Evolutionary conservation across 2,113 vertebrate species (phyloP).

Genomic region (Antennarius striatus): DNA sequence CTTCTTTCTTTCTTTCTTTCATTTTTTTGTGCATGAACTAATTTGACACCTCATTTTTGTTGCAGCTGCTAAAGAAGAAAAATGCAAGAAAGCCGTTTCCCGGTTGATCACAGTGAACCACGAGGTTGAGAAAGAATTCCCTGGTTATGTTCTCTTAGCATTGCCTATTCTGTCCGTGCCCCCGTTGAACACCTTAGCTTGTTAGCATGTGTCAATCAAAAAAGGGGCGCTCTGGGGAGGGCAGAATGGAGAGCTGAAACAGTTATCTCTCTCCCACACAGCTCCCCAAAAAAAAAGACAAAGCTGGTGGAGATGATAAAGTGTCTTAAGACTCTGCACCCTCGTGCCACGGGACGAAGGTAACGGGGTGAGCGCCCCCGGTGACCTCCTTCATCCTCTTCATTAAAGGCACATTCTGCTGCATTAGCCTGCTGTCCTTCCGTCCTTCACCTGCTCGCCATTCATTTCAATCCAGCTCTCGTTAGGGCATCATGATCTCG

Average conservation of each 20-base stretch:
- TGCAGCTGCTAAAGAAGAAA: slow-evolving; percentile 14
- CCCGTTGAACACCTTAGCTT: slow-evolving; percentile 66
- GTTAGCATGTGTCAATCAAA: slow-evolving; percentile 81
- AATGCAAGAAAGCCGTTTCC: slow-evolving; percentile 17
- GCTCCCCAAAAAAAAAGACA: slow-evolving; percentile 18
- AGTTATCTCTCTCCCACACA: slow-evolving; percentile 57
- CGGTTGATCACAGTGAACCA: slow-evolving; percentile 28
- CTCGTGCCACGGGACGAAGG: background rate
- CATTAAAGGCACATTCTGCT: slow-evolving; percentile 71
- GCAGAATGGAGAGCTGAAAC: slow-evolving; percentile 41
- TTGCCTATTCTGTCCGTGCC: slow-evolving; percentile 58
- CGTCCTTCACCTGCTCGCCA: slow-evolving; percentile 67
- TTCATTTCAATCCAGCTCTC: slow-evolving; percentile 59
- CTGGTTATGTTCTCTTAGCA: slow-evolving; percentile 53
- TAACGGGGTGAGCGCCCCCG: slow-evolving; percentile 6
- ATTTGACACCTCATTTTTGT: slow-evolving; percentile 42
- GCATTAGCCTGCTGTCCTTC: slow-evolving; percentile 40
- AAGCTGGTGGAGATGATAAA: background rate
- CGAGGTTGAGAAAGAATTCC: slow-evolving; percentile 52
- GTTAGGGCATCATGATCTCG: slow-evolving; percentile 35
- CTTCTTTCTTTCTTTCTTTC: background rate
- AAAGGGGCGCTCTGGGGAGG: slow-evolving; percentile 43
- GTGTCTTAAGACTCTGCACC: background rate
- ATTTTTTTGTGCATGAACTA: slow-evolving; percentile 23
- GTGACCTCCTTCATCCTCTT: slow-evolving; percentile 60